Evolutionary conservation across 64 coral and sea anemone species (phyloP).

Genomic region (Montipora efflorescens): DNA sequence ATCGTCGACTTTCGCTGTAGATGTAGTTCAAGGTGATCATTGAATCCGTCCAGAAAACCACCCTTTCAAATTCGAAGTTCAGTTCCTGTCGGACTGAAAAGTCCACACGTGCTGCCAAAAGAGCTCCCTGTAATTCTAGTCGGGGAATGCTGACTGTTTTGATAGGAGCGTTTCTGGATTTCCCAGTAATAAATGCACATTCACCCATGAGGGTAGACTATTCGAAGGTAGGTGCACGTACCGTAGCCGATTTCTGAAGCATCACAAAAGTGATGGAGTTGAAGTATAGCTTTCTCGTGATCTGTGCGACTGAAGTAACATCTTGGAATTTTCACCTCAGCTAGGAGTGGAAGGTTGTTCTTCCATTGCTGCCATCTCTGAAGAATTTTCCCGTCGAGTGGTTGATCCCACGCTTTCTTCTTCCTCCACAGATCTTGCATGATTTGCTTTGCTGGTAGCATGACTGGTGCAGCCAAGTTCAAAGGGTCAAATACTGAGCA

Average conservation of each 20-base stretch:
- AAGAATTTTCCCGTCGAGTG: too few species aligned
- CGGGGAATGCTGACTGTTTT: conserved; percentile 7
- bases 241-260: conserved; percentile 62
- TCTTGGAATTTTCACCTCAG: too few species aligned
- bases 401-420: too few species aligned
- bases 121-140: conserved; percentile 44
- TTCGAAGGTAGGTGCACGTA: conserved; percentile 53
- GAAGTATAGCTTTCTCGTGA: too few species aligned
- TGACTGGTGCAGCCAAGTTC: too few species aligned
- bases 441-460: too few species aligned
- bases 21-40: conserved; percentile 6
- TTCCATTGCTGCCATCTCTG: too few species aligned
- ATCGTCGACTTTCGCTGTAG: conserved; percentile 34
- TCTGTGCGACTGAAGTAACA: too few species aligned
- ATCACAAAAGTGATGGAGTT: neutral
- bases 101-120: conserved; percentile 24
- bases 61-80: conserved; percentile 29
- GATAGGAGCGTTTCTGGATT: neutral
- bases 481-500: too few species aligned
- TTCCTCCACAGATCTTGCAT: too few species aligned
- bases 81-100: conserved; percentile 27
- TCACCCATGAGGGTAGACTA: conserved; percentile 5
- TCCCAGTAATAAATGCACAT: neutral
- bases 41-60: neutral
- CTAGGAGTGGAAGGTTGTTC: too few species aligned